Conservation (phyloP, 2,797 vertebrate genomes). For the Halcyon badia region DNA sequence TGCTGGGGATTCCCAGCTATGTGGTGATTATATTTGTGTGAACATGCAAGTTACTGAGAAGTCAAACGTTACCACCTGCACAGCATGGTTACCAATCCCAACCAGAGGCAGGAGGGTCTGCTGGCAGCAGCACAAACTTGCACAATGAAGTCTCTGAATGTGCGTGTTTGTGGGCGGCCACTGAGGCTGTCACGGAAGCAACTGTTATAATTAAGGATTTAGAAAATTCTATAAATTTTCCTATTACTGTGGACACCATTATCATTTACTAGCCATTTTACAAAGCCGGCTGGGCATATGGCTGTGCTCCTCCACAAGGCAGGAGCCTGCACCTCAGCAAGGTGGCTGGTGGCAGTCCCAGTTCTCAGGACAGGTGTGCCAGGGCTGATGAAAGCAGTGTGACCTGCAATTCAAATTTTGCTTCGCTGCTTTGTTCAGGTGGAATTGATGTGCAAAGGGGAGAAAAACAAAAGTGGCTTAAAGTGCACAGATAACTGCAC, state of each 20-base stretch:
- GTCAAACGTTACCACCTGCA: rapidly evolving
- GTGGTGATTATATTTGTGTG: neutral
- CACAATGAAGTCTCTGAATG: neutral
- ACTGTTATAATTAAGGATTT: neutral
- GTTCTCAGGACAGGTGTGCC: neutral
- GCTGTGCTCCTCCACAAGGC: neutral
- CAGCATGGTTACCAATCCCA: rapidly evolving
- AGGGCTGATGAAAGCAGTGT: rapidly evolving
- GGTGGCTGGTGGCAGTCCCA: rapidly evolving
- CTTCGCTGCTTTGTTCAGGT: neutral
- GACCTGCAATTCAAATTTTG: neutral
- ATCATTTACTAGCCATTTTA: neutral
- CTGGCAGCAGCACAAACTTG: rapidly evolving
- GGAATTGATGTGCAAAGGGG: rapidly evolving
- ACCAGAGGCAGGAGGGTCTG: neutral
- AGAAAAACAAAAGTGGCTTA: neutral
- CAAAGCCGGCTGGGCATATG: rapidly evolving
- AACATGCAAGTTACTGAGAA: neutral
- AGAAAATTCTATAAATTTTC: neutral
- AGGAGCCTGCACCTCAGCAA: neutral
- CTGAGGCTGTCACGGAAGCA: neutral
- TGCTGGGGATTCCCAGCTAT: neutral
- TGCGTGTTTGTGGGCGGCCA: neutral
- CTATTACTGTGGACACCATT: neutral
- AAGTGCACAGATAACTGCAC: neutral